phyloP scores from a whole-genome alignment of 2,888 invertebrate species.

The Ennomos quercinarius region DNA sequence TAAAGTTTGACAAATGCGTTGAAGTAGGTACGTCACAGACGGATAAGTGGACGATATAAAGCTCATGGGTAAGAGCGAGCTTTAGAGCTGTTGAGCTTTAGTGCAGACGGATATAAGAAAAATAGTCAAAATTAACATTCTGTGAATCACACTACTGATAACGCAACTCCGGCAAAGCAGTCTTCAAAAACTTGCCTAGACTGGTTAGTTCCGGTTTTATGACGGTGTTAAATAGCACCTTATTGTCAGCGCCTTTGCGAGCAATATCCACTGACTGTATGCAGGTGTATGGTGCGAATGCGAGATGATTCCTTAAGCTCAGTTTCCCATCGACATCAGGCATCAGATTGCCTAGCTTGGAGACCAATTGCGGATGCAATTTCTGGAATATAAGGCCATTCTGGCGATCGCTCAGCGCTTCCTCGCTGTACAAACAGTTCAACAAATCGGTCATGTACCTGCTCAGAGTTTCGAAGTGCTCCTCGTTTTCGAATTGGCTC shows the following conservation, averaged over 20 bases:
- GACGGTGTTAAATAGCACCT: constrained; percentile 58
- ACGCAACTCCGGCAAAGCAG: constrained; percentile 55
- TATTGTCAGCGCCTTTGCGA: constrained; percentile 55
- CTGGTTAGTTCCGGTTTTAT: constrained; percentile 58
- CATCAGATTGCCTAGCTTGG: constrained; percentile 57
- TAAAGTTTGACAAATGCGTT: too few relatives aligned
- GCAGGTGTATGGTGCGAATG: constrained; percentile 69
- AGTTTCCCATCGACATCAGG: constrained; percentile 63
- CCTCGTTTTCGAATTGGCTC: constrained; percentile 46
- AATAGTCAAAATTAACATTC: too few relatives aligned
- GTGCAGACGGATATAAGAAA: too few relatives aligned
- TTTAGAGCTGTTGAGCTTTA: too few relatives aligned
- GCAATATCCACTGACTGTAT: constrained; percentile 50
- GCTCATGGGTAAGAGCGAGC: too few relatives aligned
- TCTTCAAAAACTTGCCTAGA: constrained; percentile 60
- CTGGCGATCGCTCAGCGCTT: constrained; percentile 52
- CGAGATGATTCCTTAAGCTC: constrained; percentile 69
- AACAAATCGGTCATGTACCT: constrained; percentile 65
- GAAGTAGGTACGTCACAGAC: too few relatives aligned
- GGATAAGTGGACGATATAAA: too few relatives aligned
- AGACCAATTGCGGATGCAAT: constrained; percentile 61
- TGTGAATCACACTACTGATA: constrained; percentile 12
- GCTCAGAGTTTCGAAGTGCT: constrained; percentile 55
- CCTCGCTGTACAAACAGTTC: constrained; percentile 69
- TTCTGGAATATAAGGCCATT: constrained; percentile 63